Percentiles rank a stretch among this genome's conserved stretches.
Evolutionary conservation across 2,888 invertebrate species (phyloP).

Genomic region (Andrena bucephala): DNA sequence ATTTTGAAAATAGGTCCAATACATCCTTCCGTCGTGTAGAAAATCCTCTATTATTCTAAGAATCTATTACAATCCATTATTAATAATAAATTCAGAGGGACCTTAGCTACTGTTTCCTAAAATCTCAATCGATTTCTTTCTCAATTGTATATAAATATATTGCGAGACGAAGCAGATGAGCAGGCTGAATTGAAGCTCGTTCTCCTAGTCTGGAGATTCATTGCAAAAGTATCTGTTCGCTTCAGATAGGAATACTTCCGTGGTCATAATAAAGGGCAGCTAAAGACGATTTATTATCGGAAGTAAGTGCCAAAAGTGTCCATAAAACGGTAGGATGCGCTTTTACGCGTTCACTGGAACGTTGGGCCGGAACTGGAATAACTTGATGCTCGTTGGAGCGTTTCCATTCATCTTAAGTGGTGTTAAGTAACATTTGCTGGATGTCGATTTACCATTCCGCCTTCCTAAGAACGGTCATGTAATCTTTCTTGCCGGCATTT

Average conservation of each 20-base stretch:
- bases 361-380: constrained; percentile 49
- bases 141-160: neutral
- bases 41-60: no score
- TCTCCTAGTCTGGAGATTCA: constrained; percentile 17
- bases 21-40: no score
- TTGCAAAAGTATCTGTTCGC: neutral
- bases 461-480: neutral
- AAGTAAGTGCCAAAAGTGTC: constrained; percentile 57
- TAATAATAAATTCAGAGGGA: neutral
- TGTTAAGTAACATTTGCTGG: constrained; percentile 53
- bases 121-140: neutral
- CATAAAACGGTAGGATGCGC: constrained; percentile 60
- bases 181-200: constrained; percentile 23
- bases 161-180: neutral
- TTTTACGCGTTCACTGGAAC: constrained; percentile 63
- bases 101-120: neutral
- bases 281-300: constrained; percentile 54
- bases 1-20: no score
- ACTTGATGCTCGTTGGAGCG: constrained; percentile 49
- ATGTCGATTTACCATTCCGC: neutral
- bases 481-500: constrained; percentile 11
- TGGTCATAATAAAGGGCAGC: constrained; percentile 6
- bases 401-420: constrained; percentile 23
- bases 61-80: no score
- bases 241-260: constrained; percentile 17